Evolutionary conservation across 2,888 invertebrate species (phyloP).

Genomic region (Drosophila bunnanda): DNA sequence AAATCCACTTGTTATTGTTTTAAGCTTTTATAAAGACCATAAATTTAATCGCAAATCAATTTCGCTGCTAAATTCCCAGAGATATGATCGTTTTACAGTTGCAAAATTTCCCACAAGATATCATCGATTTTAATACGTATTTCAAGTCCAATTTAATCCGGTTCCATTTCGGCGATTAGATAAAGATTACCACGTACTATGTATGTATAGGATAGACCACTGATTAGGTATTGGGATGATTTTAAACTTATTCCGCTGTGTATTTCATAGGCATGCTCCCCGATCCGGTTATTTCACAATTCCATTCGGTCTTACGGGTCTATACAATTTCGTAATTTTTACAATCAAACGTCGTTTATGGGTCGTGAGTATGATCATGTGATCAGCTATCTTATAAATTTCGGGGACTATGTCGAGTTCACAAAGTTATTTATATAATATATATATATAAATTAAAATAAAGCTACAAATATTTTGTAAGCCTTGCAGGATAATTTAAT

Average conservation of each 20-base stretch:
- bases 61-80: constrained; percentile 7
- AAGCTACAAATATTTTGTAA: too few species aligned
- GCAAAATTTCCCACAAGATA: constrained; percentile 7
- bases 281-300: background rate
- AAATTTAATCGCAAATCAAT: constrained; percentile 14
- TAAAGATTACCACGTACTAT: background rate
- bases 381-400: background rate
- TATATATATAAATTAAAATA: too few species aligned
- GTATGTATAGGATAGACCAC: background rate
- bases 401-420: background rate
- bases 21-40: background rate
- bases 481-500: too few species aligned
- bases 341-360: background rate
- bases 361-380: background rate
- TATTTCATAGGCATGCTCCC: too few species aligned
- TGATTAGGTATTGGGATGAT: background rate
- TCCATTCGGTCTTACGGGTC: background rate
- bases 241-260: background rate
- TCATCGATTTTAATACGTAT: background rate
- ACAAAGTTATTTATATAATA: background rate
- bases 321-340: background rate
- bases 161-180: constrained; percentile 1
- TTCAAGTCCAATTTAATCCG: constrained; percentile 4
- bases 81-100: constrained; percentile 4
- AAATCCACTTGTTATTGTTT: background rate